Percentiles rank a stretch among this genome's conserved stretches.
Evolutionary conservation across 1,140 invertebrate genomes (phyloP).

Genomic region (Euschistus heros): DNA sequence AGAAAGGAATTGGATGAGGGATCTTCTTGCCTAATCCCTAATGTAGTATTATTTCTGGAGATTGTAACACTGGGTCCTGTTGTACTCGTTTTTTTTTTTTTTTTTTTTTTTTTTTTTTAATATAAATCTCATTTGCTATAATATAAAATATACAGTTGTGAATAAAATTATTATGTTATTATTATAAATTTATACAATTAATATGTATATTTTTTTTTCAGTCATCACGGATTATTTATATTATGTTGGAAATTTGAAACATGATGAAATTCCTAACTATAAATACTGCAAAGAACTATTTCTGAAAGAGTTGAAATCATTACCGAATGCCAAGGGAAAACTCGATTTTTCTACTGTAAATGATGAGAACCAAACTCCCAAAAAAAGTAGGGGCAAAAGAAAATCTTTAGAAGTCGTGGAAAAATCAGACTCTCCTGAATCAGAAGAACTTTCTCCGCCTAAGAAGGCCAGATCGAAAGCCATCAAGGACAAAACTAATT

Average conservation of each 20-base stretch:
- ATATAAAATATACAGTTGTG: neutral
- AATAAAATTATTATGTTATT: neutral
- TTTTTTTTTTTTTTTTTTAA: too few relatives aligned
- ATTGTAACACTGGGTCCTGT: too few relatives aligned
- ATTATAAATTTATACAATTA: too few relatives aligned
- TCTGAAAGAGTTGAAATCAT: constrained; percentile 33
- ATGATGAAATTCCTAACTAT: constrained; percentile 64
- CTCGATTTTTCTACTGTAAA: neutral
- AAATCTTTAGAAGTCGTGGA: neutral
- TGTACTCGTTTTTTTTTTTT: neutral
- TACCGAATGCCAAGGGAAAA: neutral
- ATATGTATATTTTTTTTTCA: constrained; percentile 37
- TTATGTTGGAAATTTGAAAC: constrained; percentile 55
- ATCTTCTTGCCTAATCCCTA: too few relatives aligned
- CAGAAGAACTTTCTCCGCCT: neutral
- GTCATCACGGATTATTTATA: constrained; percentile 51
- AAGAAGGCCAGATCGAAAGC: neutral
- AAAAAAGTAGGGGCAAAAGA: neutral
- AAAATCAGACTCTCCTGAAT: neutral
- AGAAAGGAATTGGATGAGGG: too few relatives aligned
- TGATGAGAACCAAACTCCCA: neutral
- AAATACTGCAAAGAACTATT: constrained; percentile 55
- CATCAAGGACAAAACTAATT: neutral
- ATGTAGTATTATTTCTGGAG: too few relatives aligned
- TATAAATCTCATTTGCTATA: too few relatives aligned